Base-by-base conservation (phyloP, 2,888 invertebrate genomes). In the Fabriciana adippe region DNA sequence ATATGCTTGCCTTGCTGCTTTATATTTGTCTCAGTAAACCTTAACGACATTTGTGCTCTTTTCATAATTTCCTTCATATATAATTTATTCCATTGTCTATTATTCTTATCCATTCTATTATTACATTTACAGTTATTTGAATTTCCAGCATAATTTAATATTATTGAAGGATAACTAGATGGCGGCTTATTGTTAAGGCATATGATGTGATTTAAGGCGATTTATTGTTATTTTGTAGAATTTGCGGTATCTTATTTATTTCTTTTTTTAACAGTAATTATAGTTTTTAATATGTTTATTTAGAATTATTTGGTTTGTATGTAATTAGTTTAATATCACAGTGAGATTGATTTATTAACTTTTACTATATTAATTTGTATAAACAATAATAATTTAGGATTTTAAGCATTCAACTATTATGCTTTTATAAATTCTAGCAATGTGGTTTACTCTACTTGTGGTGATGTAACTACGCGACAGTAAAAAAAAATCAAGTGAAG, bases 251-350 rank as follows among this genome's bases (percentile, higher is more conserved):
- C 50, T 51, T 51, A 60, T 60, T 60, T 60, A 50, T 50, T 60
- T 35, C 14, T 5, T 26, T 66, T 53, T 18, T 41, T 18, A 53
- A 18, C 50, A 14, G 59, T 55, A 47, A 45, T 48, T 55, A 47
- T 64, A 55, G 16, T 60, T 59, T 64, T 26, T 26, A 72, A 69
- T 77, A 74, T 72, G 71, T 75, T 69, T 72, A 64, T 73, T 69
- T 72, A 72, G 68, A 68, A 66, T 62, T 70, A 70, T 51, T 60
- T 35, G 60, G 31, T 35, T 64, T 65, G 45, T 47, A 64, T 54
- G 35, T 68, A 56, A 48, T 45, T 57, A 68, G n/a, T 55, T 53
- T 61, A 57, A 69, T 60, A 55, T 60, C 55, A 60, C 21, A 64
- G 62, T 66, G 60, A 69, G 66, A 66, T 60, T 50, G 35, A 50